Conservation (phyloP, 2,113 vertebrate genomes). For the Acanthochromis polyacanthus region DNA sequence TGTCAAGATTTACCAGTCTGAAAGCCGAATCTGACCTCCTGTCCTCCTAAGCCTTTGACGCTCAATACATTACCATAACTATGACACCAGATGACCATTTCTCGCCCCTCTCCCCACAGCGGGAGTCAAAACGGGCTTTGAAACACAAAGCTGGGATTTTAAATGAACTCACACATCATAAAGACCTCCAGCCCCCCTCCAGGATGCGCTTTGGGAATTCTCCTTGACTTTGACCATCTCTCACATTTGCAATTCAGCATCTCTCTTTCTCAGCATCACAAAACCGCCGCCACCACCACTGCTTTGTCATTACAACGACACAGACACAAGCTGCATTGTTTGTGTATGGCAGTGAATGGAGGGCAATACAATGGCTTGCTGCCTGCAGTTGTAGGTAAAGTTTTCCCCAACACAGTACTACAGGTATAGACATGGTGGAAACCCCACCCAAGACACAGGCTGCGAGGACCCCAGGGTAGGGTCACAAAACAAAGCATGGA, state of each 20-base stretch:
- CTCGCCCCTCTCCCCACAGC: conserved; percentile 50
- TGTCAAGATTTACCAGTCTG: conserved; percentile 49
- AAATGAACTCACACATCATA: conserved; percentile 74
- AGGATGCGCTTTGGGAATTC: conserved; percentile 68
- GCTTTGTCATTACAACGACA: conserved; percentile 80
- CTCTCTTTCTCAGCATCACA: conserved; percentile 66
- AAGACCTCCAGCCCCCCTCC: conserved; percentile 34
- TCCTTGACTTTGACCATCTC: conserved; percentile 79
- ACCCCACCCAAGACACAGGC: conserved; percentile 43
- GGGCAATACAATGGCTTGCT: conserved; percentile 43
- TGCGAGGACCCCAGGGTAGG: conserved; percentile 30
- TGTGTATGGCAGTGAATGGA: conserved; percentile 45
- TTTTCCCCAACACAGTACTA: conserved; percentile 28
- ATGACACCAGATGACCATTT: conserved; percentile 80
- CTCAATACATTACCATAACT: conserved; percentile 82
- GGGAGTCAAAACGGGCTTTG: conserved; percentile 58
- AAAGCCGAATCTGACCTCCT: conserved; percentile 59
- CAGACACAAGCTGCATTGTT: conserved; percentile 66
- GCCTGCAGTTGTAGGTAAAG: conserved; percentile 41
- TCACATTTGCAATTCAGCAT: conserved; percentile 85
- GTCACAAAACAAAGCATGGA: conserved; percentile 9
- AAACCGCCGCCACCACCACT: conserved; percentile 47
- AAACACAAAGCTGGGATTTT: conserved; percentile 73
- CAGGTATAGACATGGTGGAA: conserved; percentile 68
- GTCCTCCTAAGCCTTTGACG: conserved; percentile 64